phyloP scores from a whole-genome alignment of 2,888 invertebrate species.

The Prionchulus punctatus region DNA sequence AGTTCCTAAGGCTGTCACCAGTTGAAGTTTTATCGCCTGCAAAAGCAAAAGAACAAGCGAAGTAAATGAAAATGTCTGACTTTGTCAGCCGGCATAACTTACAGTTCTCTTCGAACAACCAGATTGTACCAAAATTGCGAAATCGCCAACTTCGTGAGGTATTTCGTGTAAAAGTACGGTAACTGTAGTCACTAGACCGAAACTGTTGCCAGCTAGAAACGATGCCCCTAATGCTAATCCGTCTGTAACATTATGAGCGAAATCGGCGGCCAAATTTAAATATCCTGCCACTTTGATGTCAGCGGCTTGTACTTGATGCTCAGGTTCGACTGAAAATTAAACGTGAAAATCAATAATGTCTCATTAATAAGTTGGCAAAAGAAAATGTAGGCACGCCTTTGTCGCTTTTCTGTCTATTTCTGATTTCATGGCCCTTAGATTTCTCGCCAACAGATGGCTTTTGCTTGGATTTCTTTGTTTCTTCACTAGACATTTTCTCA shows the following conservation, averaged over 20 bases:
- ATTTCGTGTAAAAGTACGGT: slow-evolving; percentile 95
- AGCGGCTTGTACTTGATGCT: not conserved
- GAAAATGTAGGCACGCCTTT: not conserved
- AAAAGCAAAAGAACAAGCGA: slow-evolving; percentile 18
- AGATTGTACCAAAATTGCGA: slow-evolving; percentile 91
- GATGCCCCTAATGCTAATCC: slow-evolving; percentile 88
- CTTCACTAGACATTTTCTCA: too few species aligned
- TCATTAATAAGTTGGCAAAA: not conserved
- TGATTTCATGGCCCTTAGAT: too few species aligned
- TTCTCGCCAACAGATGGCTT: too few species aligned
- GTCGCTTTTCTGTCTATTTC: too few species aligned
- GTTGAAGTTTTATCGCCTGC: slow-evolving; percentile 77
- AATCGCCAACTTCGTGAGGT: slow-evolving; percentile 98
- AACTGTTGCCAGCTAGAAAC: slow-evolving; percentile 69
- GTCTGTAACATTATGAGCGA: slow-evolving; percentile 97
- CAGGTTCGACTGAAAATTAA: too few species aligned
- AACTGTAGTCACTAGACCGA: slow-evolving; percentile 65
- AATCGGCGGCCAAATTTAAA: slow-evolving; percentile 90
- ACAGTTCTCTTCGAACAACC: slow-evolving; percentile 76
- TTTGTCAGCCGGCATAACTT: slow-evolving; percentile 13
- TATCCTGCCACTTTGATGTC: slow-evolving; percentile 69
- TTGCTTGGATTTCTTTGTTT: too few species aligned
- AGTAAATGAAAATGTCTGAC: slow-evolving; percentile 6
- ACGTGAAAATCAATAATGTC: too few species aligned
- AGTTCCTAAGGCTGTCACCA: slow-evolving; percentile 85